These are phyloP conservation scores for Drosophila persimilis DNA, from an alignment of 1,140 invertebrate genomes.

Conservation along the genomic window DNA sequence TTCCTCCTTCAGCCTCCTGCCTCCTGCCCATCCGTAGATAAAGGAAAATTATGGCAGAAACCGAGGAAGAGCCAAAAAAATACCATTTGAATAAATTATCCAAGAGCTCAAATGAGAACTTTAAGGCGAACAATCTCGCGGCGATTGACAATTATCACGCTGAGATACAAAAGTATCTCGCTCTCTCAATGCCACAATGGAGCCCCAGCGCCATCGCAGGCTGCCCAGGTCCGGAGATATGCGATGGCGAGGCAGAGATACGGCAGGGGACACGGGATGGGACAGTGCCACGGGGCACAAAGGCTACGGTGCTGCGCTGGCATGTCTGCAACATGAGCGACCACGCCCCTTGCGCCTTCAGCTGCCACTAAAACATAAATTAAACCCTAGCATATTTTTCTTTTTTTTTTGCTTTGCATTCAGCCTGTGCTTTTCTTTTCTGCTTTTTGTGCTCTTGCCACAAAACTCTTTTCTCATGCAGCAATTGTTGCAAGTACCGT, in stretches of 20 bases:
- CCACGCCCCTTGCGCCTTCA: constrained; percentile 48
- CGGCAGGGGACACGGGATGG: neutral
- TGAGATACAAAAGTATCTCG: constrained; percentile 29
- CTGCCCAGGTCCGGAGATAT: neutral
- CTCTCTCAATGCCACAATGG: constrained; percentile 10
- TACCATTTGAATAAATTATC: constrained; percentile 47
- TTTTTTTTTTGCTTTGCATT: constrained; percentile 20
- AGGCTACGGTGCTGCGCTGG: constrained; percentile 3
- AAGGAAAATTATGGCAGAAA: constrained; percentile 57
- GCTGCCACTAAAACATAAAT: constrained; percentile 57
- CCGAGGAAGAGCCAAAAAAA: neutral
- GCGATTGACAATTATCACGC: constrained; percentile 41
- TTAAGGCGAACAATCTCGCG: constrained; percentile 8
- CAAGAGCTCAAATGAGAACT: constrained; percentile 33
- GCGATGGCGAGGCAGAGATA: neutral
- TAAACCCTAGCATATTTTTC: constrained; percentile 56
- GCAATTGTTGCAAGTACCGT: constrained; percentile 79
- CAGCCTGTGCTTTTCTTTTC: constrained; percentile 53
- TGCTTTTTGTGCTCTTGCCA: constrained; percentile 43
- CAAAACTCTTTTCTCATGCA: constrained; percentile 70
- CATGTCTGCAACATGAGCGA: constrained; percentile 40
- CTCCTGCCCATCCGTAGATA: constrained; percentile 39
- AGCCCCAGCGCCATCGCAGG: constrained; percentile 19
- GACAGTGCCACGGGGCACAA: too few relatives aligned
- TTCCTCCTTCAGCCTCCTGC: too few relatives aligned